Evolutionary conservation across 2,113 vertebrate species (phyloP).

Genomic region (Archocentrus centrarchus): DNA sequence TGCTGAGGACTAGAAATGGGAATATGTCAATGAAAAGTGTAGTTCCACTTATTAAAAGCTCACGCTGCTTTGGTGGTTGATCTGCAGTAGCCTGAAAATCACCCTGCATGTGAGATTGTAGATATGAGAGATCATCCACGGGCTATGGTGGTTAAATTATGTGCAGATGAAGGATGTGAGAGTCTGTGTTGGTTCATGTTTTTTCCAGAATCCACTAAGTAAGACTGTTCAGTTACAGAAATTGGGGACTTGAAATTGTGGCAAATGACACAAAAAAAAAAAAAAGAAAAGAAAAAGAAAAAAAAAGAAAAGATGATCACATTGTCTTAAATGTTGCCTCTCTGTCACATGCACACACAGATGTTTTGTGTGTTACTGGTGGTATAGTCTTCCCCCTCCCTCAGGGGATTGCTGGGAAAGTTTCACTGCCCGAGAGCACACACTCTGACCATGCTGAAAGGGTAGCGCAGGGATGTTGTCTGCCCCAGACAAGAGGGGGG

Average conservation of each 20-base stretch:
- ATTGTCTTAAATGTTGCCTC: background rate
- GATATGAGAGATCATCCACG: conserved; percentile 66
- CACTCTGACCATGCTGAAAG: conserved; percentile 55
- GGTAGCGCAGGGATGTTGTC: conserved; percentile 65
- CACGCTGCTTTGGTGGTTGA: background rate
- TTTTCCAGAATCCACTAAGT: conserved; percentile 26
- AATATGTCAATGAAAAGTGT: background rate
- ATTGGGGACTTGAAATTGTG: conserved; percentile 62
- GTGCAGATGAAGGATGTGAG: conserved; percentile 57
- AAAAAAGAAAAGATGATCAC: background rate
- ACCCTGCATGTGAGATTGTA: conserved; percentile 31
- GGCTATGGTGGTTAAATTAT: conserved; percentile 36
- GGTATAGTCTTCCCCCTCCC: conserved; percentile 38
- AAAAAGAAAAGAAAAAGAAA: background rate
- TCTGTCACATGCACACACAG: conserved; percentile 13
- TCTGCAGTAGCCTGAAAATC: conserved; percentile 41
- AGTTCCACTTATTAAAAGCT: background rate
- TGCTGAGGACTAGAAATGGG: background rate
- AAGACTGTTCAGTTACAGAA: conserved; percentile 19
- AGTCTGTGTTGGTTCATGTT: conserved; percentile 34
- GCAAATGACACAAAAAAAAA: background rate
- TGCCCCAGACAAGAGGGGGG: conserved; percentile 52
- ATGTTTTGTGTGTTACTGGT: conserved; percentile 34
- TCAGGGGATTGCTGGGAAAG: conserved; percentile 73
- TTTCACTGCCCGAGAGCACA: conserved; percentile 60